Evolutionary conservation across 2,888 invertebrate species (phyloP), one percentile per base, ranked within the genome.

Genomic region (Metopia argyrocephala): DNA sequence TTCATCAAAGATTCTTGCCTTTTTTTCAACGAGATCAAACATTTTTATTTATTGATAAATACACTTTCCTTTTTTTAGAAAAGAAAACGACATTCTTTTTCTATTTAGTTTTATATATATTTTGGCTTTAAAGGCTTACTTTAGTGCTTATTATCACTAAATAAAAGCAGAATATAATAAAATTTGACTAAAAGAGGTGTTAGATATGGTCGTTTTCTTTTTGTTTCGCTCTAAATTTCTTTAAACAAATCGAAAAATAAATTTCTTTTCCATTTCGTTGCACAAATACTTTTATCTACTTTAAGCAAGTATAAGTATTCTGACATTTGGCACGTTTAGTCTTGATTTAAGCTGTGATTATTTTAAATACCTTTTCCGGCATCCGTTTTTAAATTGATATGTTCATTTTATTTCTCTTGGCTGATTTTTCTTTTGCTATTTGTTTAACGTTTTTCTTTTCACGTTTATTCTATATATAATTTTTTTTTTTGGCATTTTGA

Each of bases 291-390:
- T 56, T 25, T 18, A 48, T 27, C 38, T 38, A 38, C 15, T 38
- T 38, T 38, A 38, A 18, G 27, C 9, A 3, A 25, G 25, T 56
- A n/a, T 18, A 9, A 9, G 27, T n/a, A 27, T 27, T 27, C n/a
- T 50, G 59, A 52, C 28, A 65, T 5, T 64, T 73, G 65, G 61
- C 65, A 66, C 65, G 48, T 66, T 61, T 56, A 46, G 65, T 56
- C 52, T 59, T 50, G 64, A 74, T 69, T 65, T 73, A 69, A 69
- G 59, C 73, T 73, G 64, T 65, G 46, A 73, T 70, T 76, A 61
- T 46, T 76, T 76, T 57, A 73, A 79, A 79, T 76, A 73, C 68
- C 23, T 71, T 79, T 71, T 76, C 73, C 74, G 54, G 69, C 76
- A 61, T 70, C 74, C 76, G 69, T 61, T 56, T n/a, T 52, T 61